phyloP scores from a whole-genome alignment of 2,113 vertebrate genomes.

The Alaudala cheleensis region DNA sequence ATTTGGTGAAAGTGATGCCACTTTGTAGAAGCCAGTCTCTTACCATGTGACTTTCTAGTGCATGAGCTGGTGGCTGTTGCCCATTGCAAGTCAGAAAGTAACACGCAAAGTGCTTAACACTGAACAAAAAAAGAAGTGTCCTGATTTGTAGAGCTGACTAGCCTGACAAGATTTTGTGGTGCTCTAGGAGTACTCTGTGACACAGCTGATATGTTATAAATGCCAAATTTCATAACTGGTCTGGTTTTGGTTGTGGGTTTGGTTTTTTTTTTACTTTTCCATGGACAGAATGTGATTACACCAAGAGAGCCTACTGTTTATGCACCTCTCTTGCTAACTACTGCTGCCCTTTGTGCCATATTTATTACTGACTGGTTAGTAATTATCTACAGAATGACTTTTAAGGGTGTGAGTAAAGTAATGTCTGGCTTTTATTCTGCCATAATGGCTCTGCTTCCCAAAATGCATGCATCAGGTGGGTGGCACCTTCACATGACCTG shows the following conservation, averaged over 20 bases:
- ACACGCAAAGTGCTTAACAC: background rate
- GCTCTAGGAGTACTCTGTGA: background rate
- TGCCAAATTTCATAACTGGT: background rate
- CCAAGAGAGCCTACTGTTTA: background rate
- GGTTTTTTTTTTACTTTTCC: accelerated
- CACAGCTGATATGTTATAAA: background rate
- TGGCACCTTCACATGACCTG: background rate
- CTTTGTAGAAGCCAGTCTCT: background rate
- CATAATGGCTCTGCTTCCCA: background rate
- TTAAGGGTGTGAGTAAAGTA: background rate
- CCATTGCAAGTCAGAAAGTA: background rate
- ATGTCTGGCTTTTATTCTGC: background rate
- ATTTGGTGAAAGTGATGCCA: background rate
- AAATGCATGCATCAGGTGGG: background rate
- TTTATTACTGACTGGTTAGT: background rate
- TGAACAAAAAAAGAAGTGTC: background rate
- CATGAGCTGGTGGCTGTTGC: background rate
- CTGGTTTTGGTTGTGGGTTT: accelerated
- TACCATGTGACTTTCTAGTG: background rate
- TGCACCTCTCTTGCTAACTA: background rate
- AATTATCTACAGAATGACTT: background rate
- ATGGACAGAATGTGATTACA: background rate
- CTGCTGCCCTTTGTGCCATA: background rate
- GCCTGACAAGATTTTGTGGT: background rate
- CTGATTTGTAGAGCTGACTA: background rate